Conservation (phyloP, 2,797 vertebrate genomes). For the Poecile montanus region DNA sequence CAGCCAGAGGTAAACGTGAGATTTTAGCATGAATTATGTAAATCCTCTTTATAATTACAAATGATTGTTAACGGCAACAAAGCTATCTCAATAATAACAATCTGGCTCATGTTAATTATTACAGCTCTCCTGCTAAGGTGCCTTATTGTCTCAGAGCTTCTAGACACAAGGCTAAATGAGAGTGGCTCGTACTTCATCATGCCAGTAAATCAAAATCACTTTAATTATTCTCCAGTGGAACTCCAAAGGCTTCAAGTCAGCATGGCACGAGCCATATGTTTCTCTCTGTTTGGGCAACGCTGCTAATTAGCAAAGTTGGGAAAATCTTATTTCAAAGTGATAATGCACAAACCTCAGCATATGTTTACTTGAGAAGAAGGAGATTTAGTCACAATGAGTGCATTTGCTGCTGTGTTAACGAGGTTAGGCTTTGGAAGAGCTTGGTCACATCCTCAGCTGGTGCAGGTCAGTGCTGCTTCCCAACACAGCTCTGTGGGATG, state of each 20-base stretch:
- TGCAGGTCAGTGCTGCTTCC: neutral
- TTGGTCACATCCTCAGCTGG: neutral
- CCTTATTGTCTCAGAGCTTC: neutral
- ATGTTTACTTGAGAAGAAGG: slow-evolving; percentile 22
- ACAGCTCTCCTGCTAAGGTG: slow-evolving; percentile 30
- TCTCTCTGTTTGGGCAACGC: neutral
- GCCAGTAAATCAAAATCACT: slow-evolving; percentile 48
- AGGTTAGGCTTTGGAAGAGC: neutral
- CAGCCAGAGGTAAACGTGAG: neutral
- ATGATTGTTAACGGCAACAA: neutral
- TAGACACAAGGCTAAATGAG: neutral
- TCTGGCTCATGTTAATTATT: slow-evolving; percentile 31
- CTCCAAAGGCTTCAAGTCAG: slow-evolving; percentile 43
- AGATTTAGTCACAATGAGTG: neutral
- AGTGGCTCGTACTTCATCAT: neutral
- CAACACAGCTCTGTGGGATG: neutral
- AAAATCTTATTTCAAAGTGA: slow-evolving; percentile 29
- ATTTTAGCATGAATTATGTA: neutral
- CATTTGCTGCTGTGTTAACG: neutral
- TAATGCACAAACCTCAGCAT: slow-evolving; percentile 37
- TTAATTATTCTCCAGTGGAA: slow-evolving; percentile 44
- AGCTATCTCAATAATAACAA: slow-evolving; percentile 2
- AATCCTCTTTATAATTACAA: slow-evolving; percentile 44
- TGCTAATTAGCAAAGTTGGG: slow-evolving; percentile 50
- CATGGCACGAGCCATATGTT: slow-evolving; percentile 13